Evolutionary conservation across 2,888 invertebrate species (phyloP), one percentile per base, ranked within the genome.

Genomic region (Rhamnusium bicolor): DNA sequence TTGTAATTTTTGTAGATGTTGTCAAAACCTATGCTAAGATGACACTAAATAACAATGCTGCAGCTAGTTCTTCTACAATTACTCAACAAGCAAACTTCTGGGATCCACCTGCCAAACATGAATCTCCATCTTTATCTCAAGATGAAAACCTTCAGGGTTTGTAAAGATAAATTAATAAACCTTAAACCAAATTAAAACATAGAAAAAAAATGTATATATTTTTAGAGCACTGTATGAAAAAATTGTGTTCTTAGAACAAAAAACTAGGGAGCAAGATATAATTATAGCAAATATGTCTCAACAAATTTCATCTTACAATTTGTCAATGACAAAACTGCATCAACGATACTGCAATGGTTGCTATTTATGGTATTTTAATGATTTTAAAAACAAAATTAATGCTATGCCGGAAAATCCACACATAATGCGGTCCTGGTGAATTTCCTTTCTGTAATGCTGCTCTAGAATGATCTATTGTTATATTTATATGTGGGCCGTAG

Each of bases 221-320:
- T 83, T 76, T 84, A 93, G 94, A 82, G 91, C 93, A 1, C 89
- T 96, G 61, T 96, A 94, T 85, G 95, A 96, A 85, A 91, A 95
- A 80, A 93, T 95, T 60, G 94, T 96, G 0, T 90, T 94, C 12
- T 85, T 96, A 71, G 96, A 96, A 85, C 96, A 96, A 85, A 91
- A 93, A 53, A 93, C 93, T 79, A 90, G 94, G 5, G 96, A 96
- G 84, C 94, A 95, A 79, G 94, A 94, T 79, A 93, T 95, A 40
- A 93, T 93, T 12, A 91, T 95, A 79, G 92, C 93, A 4, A 94
- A 94, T 86, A 89, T 92, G 72, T 90, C 91, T 0, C 90, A 91
- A 1, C 90, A 92, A 78, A 91, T 90, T 51, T 90, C 90, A 24
- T 89, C 89, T 19, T 89, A 88, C 82, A 89, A 89, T 88, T 89